Evolutionary conservation across 2,888 invertebrate genomes (phyloP).

Genomic region (Galeruca laticollis): DNA sequence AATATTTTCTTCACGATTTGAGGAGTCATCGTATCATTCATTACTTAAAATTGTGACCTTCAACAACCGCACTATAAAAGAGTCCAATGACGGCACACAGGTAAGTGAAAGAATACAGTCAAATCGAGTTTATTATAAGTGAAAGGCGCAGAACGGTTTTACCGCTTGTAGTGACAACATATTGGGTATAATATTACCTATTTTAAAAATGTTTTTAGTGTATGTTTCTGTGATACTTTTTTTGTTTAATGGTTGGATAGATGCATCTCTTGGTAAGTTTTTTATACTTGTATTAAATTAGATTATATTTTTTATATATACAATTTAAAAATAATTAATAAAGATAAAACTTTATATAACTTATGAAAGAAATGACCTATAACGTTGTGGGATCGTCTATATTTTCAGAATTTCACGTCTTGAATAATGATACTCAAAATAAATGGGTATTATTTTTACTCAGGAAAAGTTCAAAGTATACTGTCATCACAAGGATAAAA

Average conservation of each 20-base stretch:
- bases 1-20: neutral
- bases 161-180: neutral
- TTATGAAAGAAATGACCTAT: neutral
- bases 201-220: conserved; percentile 26
- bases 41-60: conserved; percentile 6
- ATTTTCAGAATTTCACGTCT: too few relatives aligned
- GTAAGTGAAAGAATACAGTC: conserved; percentile 26
- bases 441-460: too few relatives aligned
- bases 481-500: too few relatives aligned
- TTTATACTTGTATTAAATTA: too few relatives aligned
- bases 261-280: conserved; percentile 30
- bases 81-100: conserved; percentile 3
- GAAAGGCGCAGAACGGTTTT: conserved; percentile 15
- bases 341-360: neutral
- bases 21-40: neutral
- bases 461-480: too few relatives aligned
- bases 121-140: conserved; percentile 6
- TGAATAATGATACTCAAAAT: too few relatives aligned
- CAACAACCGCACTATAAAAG: neutral
- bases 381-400: too few relatives aligned
- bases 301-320: too few relatives aligned
- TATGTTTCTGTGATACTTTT: conserved; percentile 33
- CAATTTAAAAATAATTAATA: too few relatives aligned
- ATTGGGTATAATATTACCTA: neutral
- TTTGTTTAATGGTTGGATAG: conserved; percentile 30